These are phyloP conservation scores for Parasteatoda tepidariorum DNA, from an alignment of 1,140 invertebrate species.

Conservation along the genomic window DNA sequence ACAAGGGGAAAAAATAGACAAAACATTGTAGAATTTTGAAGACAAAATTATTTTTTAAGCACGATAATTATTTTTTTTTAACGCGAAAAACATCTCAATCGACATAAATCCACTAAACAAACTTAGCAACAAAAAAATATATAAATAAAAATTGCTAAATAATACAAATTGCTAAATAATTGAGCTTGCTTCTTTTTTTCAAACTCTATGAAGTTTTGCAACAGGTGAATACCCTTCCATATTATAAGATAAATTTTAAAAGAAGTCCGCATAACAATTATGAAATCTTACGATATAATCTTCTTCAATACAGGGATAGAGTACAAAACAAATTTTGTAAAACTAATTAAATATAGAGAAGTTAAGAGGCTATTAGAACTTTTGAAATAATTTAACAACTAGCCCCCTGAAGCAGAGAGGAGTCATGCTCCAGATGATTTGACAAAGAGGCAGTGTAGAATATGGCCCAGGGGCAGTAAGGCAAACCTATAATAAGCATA, in stretches of 20 bases:
- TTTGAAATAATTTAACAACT: background rate
- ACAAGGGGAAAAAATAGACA: too few species aligned
- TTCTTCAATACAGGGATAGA: background rate
- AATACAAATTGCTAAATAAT: too few species aligned
- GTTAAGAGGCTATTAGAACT: background rate
- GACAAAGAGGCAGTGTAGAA: conserved; percentile 18
- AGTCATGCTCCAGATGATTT: conserved; percentile 45
- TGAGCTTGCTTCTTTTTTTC: too few species aligned
- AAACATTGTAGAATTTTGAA: too few species aligned
- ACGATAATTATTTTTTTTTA: too few species aligned
- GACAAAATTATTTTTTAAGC: too few species aligned
- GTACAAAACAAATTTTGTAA: background rate
- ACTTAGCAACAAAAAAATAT: too few species aligned
- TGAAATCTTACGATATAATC: background rate
- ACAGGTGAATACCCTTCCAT: background rate
- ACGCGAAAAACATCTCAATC: too few species aligned
- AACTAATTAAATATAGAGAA: background rate
- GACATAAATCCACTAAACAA: too few species aligned
- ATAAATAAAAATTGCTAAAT: too few species aligned
- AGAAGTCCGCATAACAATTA: background rate
- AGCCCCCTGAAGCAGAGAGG: conserved; percentile 2
- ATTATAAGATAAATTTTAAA: background rate
- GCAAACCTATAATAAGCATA: conserved; percentile 37
- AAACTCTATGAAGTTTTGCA: too few species aligned
- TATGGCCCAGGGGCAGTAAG: background rate